Evolutionary conservation across 2,797 vertebrate species (phyloP), one percentile per base, ranked within the genome.

Genomic region (Heteromormyrus szaboi): DNA sequence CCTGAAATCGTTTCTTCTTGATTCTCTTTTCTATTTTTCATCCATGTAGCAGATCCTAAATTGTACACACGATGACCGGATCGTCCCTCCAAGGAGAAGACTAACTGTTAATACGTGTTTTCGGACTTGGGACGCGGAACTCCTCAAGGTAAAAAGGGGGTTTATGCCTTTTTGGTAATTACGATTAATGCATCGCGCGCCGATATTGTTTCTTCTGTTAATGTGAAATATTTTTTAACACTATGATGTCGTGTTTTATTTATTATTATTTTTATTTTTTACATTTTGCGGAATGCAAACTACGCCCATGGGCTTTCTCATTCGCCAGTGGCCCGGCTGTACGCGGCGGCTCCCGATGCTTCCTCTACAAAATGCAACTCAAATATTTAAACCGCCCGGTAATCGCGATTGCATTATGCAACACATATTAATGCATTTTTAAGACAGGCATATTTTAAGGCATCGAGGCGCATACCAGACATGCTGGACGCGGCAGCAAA

Each of bases 111-210:
- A 84, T 94, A 96, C 93, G 95, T 93, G 62, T 87, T 90, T 93
- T 94, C 89, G 93, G 93, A 93, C 93, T 95, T 95, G 93, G 94
- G 95, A 96, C 95, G 93, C 96, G 96, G 96, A 96, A 96, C 95
- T 96, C 91, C 92, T 92, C 92, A 92, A 96, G 95, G 96, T 96
- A 96, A 95, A 90, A 93, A 92, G 90, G 90, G 92, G 91, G 88
- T 85, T 50, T 50, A 51, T 33, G 51, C 17, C 41, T 54, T 19
- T 37, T 19, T 37, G 85, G 7, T 81, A 86, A 54, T 14, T 86
- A 19, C 12, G 14, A 56, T 22, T 17, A 86, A 37, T 41, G 85
- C 85, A 86, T 86, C 51, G 51, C 6, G 25, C 25, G 12, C 12
- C 29, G 46, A 37, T 56, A 17, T 17, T n/a, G 25, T 56, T 37